Conservation (phyloP, 2,113 vertebrate species). For the Callaeas wilsoni region DNA sequence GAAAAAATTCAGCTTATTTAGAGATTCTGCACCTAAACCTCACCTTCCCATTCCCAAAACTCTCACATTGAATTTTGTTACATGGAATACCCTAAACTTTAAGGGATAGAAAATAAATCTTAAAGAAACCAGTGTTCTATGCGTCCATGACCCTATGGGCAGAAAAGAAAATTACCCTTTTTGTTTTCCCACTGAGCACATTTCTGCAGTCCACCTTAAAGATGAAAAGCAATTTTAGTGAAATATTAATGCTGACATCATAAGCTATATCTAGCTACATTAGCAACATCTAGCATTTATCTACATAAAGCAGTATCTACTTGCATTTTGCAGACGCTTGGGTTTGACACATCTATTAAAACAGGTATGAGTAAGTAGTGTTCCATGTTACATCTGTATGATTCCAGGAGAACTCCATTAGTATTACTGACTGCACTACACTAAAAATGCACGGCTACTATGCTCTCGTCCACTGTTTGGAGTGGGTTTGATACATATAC, state of each 20-base stretch:
- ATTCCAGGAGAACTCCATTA: not conserved
- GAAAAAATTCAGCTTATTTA: not conserved
- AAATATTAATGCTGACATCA: constrained; percentile 10
- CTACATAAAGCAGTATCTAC: not conserved
- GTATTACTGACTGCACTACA: not conserved
- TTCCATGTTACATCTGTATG: not conserved
- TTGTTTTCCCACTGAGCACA: not conserved
- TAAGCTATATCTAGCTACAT: not conserved
- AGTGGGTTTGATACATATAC: not conserved
- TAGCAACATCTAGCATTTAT: not conserved
- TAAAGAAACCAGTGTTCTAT: not conserved
- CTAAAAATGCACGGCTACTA: not conserved
- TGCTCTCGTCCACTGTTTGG: not conserved
- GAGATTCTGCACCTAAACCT: not conserved
- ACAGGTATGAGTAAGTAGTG: not conserved
- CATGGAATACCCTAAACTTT: not conserved
- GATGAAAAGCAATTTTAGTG: not conserved
- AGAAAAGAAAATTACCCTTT: not conserved
- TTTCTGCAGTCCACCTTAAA: not conserved
- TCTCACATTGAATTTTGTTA: not conserved
- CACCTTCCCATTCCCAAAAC: not conserved
- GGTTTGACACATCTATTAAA: constrained; percentile 12
- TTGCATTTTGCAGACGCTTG: not conserved
- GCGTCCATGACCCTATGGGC: not conserved
- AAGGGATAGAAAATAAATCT: not conserved